Evolutionary conservation across 1,140 invertebrate species (phyloP).

Genomic region (Ceratosolen fusciceps): DNA sequence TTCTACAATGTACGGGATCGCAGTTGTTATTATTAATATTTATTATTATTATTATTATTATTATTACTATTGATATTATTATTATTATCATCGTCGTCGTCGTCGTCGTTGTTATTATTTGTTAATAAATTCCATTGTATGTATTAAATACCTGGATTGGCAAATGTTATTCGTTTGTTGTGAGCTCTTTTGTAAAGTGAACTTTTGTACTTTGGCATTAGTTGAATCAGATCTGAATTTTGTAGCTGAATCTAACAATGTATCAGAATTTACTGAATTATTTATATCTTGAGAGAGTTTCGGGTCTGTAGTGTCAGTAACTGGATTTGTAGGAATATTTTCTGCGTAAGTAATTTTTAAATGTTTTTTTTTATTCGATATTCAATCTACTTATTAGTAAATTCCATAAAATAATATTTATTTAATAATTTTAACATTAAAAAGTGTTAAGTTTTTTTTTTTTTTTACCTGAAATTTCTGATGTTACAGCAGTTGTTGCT

Average conservation of each 20-base stretch:
- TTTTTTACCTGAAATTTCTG: slow-evolving; percentile 51
- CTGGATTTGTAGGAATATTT: slow-evolving; percentile 3
- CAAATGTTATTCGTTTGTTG: slow-evolving; percentile 42
- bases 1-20: slow-evolving; percentile 23
- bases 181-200: slow-evolving; percentile 49
- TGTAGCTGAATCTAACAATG: background rate
- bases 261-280: slow-evolving; percentile 32
- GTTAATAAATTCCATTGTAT: background rate
- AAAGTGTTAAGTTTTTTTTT: background rate
- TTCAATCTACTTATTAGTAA: background rate
- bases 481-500: slow-evolving; percentile 54
- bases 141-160: background rate
- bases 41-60: slow-evolving; percentile 12
- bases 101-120: too few species aligned
- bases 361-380: background rate
- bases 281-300: slow-evolving; percentile 52
- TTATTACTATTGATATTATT: background rate
- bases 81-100: background rate
- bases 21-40: too few species aligned
- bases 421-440: background rate
- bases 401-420: background rate
- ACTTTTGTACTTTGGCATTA: slow-evolving; percentile 52
- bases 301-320: slow-evolving; percentile 45
- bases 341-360: background rate
- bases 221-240: slow-evolving; percentile 53